Evolutionary conservation across 2,888 invertebrate species (phyloP), one percentile per base, ranked within the genome.

Genomic region (Clivina fossor): DNA sequence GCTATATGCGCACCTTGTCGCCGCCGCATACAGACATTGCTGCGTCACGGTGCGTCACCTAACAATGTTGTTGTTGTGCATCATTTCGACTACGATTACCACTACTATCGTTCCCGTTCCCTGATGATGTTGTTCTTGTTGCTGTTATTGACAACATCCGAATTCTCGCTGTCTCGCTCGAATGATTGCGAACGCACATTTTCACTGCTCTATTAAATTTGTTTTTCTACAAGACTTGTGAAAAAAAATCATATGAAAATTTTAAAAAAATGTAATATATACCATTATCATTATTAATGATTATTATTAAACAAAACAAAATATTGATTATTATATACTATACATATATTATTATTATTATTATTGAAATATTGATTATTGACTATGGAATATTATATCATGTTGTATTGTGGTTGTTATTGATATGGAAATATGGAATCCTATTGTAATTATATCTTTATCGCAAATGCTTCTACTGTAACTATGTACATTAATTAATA

Each of bases 361-460:
- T 26, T 7, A 30, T 30, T 3, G 4, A 30, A 30, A 3, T 53
- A 53, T 53, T 53, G 53, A 53, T 53, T 53, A 44, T 51, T 51
- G 51, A 44, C 44, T 44, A 44, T 30, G n/a, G n/a, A 51, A 32
- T 51, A 51, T 32, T 48, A 51, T 51, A 51, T 51, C 44, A 51
- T 51, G 41, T 41, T 51, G 51, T 51, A 51, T 33, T 51, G 51
- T 51, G 51, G 51, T 51, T 51, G 51, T 51, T 51, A 51, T n/a
- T 43, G 32, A 51, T 51, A 51, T 40, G 41, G 35, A 51, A 40
- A 30, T 48, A 48, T 33, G 48, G 48, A 48, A 51, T 41, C 41
- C 20, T 41, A 41, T 49, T 51, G 51, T 51, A 51, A 51, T 51
- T 43, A 41, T 44, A 44, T 53, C 53, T 53, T 24, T 53, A 35